These are phyloP conservation scores for Mycetomoellerius zeteki DNA, from an alignment of 1,140 invertebrate genomes.

Conservation along the genomic window DNA sequence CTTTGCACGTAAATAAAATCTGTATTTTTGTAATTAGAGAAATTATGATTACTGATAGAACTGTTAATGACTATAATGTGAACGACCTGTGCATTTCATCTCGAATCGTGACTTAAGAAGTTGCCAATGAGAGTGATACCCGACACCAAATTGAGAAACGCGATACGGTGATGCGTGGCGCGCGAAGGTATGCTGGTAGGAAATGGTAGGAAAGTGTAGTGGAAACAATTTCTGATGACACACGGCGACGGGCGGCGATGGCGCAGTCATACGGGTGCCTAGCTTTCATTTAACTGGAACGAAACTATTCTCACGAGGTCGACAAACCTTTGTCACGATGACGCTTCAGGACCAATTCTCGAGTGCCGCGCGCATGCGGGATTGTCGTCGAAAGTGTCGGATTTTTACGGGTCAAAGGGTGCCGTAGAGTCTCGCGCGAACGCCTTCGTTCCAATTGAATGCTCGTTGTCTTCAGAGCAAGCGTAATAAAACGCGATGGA, in stretches of 20 bases:
- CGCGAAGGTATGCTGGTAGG: slow-evolving; percentile 71
- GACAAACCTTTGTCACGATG: slow-evolving; percentile 56
- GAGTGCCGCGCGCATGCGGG: slow-evolving; percentile 71
- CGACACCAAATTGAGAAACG: slow-evolving; percentile 56
- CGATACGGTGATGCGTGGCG: slow-evolving; percentile 48
- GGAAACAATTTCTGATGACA: slow-evolving; percentile 61
- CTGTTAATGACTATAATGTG: neutral
- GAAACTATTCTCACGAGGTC: slow-evolving; percentile 75
- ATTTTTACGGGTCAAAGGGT: slow-evolving; percentile 73
- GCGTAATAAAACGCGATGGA: slow-evolving; percentile 52
- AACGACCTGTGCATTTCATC: slow-evolving; percentile 6
- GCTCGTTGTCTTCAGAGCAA: slow-evolving; percentile 30
- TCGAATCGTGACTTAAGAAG: neutral
- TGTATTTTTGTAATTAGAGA: neutral
- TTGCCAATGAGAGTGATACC: slow-evolving; percentile 32
- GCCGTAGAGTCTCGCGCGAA: slow-evolving; percentile 45
- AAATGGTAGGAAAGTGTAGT: slow-evolving; percentile 65
- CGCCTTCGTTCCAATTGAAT: slow-evolving; percentile 62
- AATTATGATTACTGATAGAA: neutral
- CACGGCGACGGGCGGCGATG: slow-evolving; percentile 30
- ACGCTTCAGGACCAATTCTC: slow-evolving; percentile 63
- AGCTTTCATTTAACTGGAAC: slow-evolving; percentile 58
- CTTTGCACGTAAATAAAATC: neutral
- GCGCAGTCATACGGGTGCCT: slow-evolving; percentile 67
- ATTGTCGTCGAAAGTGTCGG: slow-evolving; percentile 66